Percentiles rank a stretch among this genome's conserved stretches.
Evolutionary conservation across 2,888 invertebrate genomes (phyloP).

Genomic region (Leistus spinibarbis): DNA sequence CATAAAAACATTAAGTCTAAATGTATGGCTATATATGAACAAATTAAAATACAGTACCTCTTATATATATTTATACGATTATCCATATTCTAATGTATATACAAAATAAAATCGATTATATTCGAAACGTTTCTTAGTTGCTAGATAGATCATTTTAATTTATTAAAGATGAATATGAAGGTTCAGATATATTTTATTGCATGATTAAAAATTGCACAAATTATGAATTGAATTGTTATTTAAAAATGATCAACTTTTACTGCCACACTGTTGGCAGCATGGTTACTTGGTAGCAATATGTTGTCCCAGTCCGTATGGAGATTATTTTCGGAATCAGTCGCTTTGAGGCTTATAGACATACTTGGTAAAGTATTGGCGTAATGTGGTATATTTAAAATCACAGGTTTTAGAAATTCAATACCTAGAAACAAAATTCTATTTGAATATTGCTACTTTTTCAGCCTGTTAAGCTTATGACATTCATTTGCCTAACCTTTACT

Average conservation of each 20-base stretch:
- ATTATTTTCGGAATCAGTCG: conserved; percentile 82
- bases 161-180: neutral
- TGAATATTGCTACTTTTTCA: neutral
- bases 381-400: conserved; percentile 90
- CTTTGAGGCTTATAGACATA: conserved; percentile 77
- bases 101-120: neutral
- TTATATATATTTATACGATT: neutral
- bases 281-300: conserved; percentile 81
- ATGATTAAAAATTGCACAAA: conserved; percentile 20
- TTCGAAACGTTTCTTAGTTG: neutral
- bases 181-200: neutral
- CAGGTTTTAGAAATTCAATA: conserved; percentile 84
- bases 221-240: conserved; percentile 39
- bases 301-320: conserved; percentile 86
- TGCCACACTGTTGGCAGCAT: conserved; percentile 84
- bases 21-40: neutral
- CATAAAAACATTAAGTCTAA: neutral
- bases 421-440: conserved; percentile 53
- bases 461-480: no score
- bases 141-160: neutral
- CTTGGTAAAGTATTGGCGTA: conserved; percentile 80
- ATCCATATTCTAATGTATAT: neutral
- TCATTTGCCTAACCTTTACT: no score
- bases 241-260: conserved; percentile 92
- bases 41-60: neutral